phyloP scores from a whole-genome alignment of 2,113 vertebrate species.

The Cercocebus atys region DNA sequence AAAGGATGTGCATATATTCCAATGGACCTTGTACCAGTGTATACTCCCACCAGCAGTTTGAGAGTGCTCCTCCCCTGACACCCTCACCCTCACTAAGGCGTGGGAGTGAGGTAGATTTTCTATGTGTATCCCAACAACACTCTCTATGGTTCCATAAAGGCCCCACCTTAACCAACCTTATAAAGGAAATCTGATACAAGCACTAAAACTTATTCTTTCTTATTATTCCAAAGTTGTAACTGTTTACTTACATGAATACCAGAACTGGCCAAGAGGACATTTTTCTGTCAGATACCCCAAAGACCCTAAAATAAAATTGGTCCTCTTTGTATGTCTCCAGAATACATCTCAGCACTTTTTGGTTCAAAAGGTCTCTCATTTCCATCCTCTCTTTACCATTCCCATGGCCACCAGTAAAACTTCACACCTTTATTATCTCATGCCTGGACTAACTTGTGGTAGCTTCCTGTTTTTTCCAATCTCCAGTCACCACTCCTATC shows the following conservation, averaged over 20 bases:
- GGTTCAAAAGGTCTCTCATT: neutral
- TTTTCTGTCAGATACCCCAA: neutral
- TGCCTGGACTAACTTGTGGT: neutral
- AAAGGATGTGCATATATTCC: neutral
- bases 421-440: neutral
- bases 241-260: neutral
- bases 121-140: neutral
- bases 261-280: neutral
- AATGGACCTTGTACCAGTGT: neutral
- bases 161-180: neutral
- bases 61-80: neutral
- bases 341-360: neutral
- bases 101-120: neutral
- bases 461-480: neutral
- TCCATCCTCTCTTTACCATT: neutral
- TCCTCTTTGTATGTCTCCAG: neutral
- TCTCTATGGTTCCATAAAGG: neutral
- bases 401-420: neutral
- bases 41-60: neutral
- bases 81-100: neutral
- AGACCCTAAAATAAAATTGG: constrained; percentile 27
- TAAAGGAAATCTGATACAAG: constrained; percentile 11
- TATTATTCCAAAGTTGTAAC: neutral
- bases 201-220: neutral
- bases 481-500: neutral